Conservation (phyloP, 2,797 vertebrate genomes). For the Hypotaenidia philippensis region DNA sequence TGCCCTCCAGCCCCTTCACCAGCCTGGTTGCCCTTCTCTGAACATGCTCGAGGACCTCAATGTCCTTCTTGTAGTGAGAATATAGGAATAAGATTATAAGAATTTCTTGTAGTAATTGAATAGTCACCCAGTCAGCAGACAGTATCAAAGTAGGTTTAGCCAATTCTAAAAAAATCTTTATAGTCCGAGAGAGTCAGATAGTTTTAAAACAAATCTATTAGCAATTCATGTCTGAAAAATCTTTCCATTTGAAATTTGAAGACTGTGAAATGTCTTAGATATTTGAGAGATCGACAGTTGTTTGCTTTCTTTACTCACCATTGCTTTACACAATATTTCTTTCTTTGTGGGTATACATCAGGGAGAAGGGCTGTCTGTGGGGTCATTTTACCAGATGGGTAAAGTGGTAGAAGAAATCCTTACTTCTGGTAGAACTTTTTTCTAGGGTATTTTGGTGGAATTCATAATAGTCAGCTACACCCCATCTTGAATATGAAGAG, state of each 20-base stretch:
- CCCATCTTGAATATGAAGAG: not conserved
- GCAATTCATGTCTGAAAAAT: not conserved
- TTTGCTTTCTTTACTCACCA: not conserved
- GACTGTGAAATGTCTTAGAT: not conserved
- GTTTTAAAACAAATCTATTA: not conserved
- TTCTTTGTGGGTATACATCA: not conserved
- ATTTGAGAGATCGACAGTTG: not conserved
- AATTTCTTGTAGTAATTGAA: not conserved
- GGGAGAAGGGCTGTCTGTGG: not conserved
- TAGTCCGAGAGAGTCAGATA: not conserved
- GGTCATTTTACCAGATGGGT: not conserved
- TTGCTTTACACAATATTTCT: not conserved
- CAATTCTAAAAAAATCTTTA: not conserved
- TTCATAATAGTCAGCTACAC: not conserved
- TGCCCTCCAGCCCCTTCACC: no score
- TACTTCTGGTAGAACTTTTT: not conserved
- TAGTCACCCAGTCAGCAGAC: not conserved
- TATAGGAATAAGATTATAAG: not conserved
- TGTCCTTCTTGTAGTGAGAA: no score
- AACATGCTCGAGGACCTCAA: no score
- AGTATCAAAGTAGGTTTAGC: not conserved
- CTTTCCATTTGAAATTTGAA: not conserved
- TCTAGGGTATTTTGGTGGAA: not conserved
- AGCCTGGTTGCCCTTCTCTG: no score
- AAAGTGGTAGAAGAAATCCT: not conserved